Percentiles rank a stretch among this genome's conserved stretches.
These are phyloP conservation scores for Bufo gargarizans DNA, from an alignment of 2,113 vertebrate species.

Conservation along the genomic window DNA sequence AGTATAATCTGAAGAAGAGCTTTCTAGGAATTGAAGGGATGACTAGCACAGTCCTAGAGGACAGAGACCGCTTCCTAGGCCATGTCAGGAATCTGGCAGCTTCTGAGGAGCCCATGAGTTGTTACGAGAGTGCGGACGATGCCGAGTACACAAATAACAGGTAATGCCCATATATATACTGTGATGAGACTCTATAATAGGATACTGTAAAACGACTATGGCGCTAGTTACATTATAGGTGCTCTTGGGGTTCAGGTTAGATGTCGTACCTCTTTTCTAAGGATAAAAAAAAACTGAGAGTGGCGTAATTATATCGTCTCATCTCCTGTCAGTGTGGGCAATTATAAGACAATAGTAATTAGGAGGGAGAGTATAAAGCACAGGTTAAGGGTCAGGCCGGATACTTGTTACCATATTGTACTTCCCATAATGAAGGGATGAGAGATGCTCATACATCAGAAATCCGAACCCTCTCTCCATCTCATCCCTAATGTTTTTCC, in stretches of 20 bases:
- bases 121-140: neutral
- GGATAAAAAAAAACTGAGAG: constrained; percentile 20
- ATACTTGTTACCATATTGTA: constrained; percentile 86
- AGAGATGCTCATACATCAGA: constrained; percentile 87
- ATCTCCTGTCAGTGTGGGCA: constrained; percentile 67
- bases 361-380: constrained; percentile 69
- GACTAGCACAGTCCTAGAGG: constrained; percentile 72
- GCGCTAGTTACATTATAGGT: neutral
- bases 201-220: neutral
- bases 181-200: neutral
- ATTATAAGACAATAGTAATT: constrained; percentile 72
- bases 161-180: constrained; percentile 16
- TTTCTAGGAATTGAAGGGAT: constrained; percentile 71
- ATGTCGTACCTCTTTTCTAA: neutral
- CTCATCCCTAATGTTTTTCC: constrained; percentile 78
- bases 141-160: constrained; percentile 14
- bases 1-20: constrained; percentile 77
- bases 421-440: constrained; percentile 88
- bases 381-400: constrained; percentile 74
- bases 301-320: constrained; percentile 55
- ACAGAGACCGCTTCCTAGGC: constrained; percentile 69
- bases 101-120: neutral
- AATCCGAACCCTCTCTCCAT: constrained; percentile 78
- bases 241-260: constrained; percentile 10
- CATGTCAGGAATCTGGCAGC: constrained; percentile 22